Conservation (phyloP, 2,888 invertebrate species). For the Epistrophe grossulariae region DNA sequence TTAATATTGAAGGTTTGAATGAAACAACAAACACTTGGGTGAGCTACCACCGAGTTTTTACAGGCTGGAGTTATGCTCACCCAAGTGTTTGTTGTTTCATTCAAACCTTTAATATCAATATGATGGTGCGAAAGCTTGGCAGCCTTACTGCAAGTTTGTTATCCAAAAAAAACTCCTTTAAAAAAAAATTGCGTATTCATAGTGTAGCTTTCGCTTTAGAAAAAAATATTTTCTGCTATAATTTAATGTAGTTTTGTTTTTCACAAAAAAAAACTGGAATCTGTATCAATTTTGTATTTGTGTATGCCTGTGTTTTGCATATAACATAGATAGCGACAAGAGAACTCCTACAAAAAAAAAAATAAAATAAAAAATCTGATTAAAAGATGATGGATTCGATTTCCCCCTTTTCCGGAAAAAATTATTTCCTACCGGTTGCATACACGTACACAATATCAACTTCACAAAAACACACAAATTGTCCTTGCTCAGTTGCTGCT, state of each 20-base stretch:
- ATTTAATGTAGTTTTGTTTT: neutral
- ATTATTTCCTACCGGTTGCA: neutral
- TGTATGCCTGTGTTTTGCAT: neutral
- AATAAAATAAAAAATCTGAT: neutral
- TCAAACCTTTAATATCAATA: no score
- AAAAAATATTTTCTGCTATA: no score
- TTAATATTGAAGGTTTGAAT: no score
- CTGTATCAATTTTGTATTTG: neutral
- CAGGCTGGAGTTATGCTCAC: no score
- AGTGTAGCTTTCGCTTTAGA: no score
- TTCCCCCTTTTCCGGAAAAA: neutral
- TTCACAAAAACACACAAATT: neutral
- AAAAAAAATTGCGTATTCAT: no score
- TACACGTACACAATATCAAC: neutral
- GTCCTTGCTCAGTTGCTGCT: conserved; percentile 9
- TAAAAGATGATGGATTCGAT: neutral
- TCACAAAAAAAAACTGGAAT: neutral
- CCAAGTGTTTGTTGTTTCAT: no score
- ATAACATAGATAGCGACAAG: neutral
- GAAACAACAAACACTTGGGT: no score
- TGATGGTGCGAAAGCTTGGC: no score
- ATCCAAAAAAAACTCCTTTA: no score
- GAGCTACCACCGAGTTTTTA: no score
- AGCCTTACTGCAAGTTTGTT: no score
- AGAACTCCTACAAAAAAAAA: neutral